Percentiles rank a stretch among this genome's conserved stretches.
Conservation (phyloP, 2,797 vertebrate species). For the Myotis vivesi region DNA sequence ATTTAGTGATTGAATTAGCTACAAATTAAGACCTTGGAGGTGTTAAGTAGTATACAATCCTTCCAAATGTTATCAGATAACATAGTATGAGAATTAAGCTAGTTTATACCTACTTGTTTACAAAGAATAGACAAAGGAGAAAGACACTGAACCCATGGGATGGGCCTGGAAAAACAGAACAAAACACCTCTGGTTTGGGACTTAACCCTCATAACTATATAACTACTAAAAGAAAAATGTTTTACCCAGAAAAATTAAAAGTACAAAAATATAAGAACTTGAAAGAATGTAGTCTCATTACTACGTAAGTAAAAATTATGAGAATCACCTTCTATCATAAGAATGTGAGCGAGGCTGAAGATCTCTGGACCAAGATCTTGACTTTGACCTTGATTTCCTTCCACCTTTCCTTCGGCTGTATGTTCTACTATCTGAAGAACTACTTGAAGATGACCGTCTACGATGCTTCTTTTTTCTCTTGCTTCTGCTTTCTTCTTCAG, state of each 20-base stretch:
- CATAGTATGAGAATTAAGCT: neutral
- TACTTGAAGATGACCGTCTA: conserved; percentile 90
- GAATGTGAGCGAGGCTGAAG: conserved; percentile 86
- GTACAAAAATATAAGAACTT: conserved; percentile 10
- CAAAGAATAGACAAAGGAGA: neutral
- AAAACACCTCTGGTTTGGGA: neutral
- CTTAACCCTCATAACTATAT: neutral
- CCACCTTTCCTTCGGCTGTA: conserved; percentile 89
- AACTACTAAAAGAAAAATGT: conserved; percentile 33
- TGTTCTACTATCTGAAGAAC: conserved; percentile 90
- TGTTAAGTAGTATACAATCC: neutral
- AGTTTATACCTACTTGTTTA: neutral
- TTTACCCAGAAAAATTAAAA: conserved; percentile 52
- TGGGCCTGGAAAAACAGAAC: neutral
- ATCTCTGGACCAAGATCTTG: conserved; percentile 87
- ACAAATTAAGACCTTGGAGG: neutral
- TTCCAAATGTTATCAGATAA: conserved; percentile 47
- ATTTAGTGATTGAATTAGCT: neutral
- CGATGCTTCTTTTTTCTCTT: conserved; percentile 92
- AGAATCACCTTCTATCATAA: conserved; percentile 86
- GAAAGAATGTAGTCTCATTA: neutral
- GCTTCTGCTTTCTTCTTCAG: conserved; percentile 91
- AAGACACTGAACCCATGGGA: neutral
- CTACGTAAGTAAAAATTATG: accelerated
- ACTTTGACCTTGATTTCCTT: conserved; percentile 90